A percentile compares a stretch with the other conserved stretches of the same genome.
Evolutionary conservation across 2,113 vertebrate genomes (phyloP).

Genomic region (Myocastor coypus): DNA sequence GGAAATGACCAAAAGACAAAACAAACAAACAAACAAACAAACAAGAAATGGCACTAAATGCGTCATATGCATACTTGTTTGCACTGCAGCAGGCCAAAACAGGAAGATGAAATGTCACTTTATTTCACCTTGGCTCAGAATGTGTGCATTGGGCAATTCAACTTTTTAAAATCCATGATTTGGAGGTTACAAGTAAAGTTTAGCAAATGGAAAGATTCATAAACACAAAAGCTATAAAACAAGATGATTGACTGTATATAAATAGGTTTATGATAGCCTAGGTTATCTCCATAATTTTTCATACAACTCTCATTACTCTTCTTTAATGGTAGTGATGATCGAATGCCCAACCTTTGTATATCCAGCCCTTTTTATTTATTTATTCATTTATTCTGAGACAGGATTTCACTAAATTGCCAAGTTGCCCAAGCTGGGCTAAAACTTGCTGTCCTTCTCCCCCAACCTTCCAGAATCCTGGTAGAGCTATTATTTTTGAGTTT

Average conservation of each 20-base stretch:
- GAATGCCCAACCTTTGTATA: not conserved
- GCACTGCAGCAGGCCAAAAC: not conserved
- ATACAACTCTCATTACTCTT: not conserved
- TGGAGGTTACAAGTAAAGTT: not conserved
- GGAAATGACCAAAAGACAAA: not conserved
- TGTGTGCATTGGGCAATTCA: not conserved
- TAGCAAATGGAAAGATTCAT: slow-evolving; percentile 21
- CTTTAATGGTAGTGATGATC: not conserved
- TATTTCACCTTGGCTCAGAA: not conserved
- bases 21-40: not conserved
- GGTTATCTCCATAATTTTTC: not conserved
- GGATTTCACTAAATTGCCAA: not conserved
- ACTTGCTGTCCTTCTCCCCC: not conserved
- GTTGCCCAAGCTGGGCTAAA: not conserved
- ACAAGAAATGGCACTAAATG: not conserved
- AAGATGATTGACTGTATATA: not conserved
- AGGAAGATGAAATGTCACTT: not conserved
- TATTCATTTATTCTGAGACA: not conserved
- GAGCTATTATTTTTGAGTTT: not conserved
- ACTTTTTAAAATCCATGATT: not conserved
- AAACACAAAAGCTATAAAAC: not conserved
- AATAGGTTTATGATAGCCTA: not conserved
- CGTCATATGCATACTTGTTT: slow-evolving; percentile 13
- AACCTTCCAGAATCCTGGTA: not conserved
- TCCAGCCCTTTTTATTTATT: not conserved